phyloP scores from a whole-genome alignment of 2,113 vertebrate genomes.

The Podarcis muralis region DNA sequence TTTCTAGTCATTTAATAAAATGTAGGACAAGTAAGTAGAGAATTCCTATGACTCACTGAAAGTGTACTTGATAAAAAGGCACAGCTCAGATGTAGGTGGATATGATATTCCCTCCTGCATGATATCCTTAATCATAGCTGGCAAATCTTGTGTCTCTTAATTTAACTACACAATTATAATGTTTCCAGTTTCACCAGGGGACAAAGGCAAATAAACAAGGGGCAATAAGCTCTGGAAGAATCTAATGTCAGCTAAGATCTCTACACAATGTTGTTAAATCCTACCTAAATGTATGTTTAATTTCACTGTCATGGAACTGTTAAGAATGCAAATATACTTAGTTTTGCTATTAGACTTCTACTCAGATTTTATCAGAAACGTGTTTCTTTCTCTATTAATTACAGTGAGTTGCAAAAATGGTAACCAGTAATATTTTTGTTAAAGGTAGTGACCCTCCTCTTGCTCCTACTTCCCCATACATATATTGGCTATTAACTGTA shows the following conservation, averaged over 20 bases:
- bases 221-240: neutral
- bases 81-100: neutral
- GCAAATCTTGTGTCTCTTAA: slow-evolving; percentile 21
- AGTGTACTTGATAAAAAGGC: slow-evolving; percentile 9
- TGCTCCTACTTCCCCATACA: neutral
- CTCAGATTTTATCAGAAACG: neutral
- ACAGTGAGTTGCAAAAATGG: neutral
- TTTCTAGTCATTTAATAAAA: neutral
- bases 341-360: neutral
- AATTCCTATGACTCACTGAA: slow-evolving; percentile 12
- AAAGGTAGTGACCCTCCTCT: neutral
- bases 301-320: neutral
- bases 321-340: neutral
- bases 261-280: neutral
- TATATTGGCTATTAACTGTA: neutral
- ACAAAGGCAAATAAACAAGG: neutral
- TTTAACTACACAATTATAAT: slow-evolving; percentile 23
- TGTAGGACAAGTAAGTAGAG: neutral
- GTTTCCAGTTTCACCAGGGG: neutral
- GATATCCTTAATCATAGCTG: slow-evolving; percentile 24
- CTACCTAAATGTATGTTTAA: neutral
- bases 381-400: neutral
- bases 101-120: neutral
- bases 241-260: neutral
- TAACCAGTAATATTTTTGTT: neutral